Conservation (phyloP, 2,888 invertebrate species). For the Encarsia formosa region DNA sequence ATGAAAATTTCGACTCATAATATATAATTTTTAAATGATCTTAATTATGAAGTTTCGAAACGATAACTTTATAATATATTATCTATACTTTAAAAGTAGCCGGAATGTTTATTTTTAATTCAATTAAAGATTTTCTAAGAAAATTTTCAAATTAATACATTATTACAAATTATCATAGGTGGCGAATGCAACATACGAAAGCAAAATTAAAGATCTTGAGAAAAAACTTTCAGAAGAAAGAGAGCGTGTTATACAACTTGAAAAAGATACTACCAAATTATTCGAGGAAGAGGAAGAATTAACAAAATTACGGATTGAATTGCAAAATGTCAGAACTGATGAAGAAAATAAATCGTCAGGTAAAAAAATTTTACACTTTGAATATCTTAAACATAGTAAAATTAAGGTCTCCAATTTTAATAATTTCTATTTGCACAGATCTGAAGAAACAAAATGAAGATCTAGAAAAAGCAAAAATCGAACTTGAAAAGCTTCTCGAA, state of each 20-base stretch:
- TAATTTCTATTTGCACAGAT: constrained; percentile 27
- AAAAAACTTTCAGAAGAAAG: constrained; percentile 51
- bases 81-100: too few relatives aligned
- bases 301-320: constrained; percentile 58
- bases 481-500: constrained; percentile 44
- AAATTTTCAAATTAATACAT: too few relatives aligned
- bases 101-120: too few relatives aligned
- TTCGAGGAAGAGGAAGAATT: constrained; percentile 67
- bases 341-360: constrained; percentile 16
- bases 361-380: constrained; percentile 6
- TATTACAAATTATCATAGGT: constrained; percentile 44
- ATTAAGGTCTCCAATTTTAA: too few relatives aligned
- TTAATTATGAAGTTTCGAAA: too few relatives aligned
- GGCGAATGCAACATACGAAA: constrained; percentile 51
- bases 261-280: constrained; percentile 56
- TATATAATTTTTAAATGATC: too few relatives aligned
- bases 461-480: constrained; percentile 45
- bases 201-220: constrained; percentile 55
- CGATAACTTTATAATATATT: too few relatives aligned
- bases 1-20: too few relatives aligned
- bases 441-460: constrained; percentile 38
- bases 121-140: too few relatives aligned
- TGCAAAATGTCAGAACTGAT: constrained; percentile 46
- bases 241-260: constrained; percentile 51
- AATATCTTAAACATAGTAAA: not conserved